Evolutionary conservation across 2,888 invertebrate species (phyloP).

Genomic region (Tinea pellionella): DNA sequence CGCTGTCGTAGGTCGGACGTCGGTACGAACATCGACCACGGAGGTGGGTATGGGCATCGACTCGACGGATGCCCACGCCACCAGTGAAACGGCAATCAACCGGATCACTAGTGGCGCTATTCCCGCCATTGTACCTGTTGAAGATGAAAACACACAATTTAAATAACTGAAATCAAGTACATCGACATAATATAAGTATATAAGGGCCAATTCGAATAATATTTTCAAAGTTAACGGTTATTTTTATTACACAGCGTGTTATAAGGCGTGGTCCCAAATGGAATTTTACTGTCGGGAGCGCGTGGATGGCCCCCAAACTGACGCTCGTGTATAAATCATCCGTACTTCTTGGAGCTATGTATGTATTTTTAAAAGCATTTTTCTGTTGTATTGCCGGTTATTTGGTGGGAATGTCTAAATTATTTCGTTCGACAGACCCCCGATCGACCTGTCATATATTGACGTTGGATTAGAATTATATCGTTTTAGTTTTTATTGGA

Average conservation of each 20-base stretch:
- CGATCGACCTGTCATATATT: slow-evolving; percentile 18
- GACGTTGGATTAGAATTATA: slow-evolving; percentile 17
- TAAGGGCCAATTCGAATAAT: not conserved
- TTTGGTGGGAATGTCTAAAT: slow-evolving; percentile 21
- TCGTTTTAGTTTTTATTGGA: not conserved
- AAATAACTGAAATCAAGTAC: too few relatives aligned
- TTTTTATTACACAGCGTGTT: slow-evolving; percentile 5
- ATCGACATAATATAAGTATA: too few relatives aligned
- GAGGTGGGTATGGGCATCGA: slow-evolving; percentile 17
- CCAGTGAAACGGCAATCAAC: slow-evolving; percentile 51
- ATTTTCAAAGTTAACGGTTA: slow-evolving; percentile 13
- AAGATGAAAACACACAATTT: slow-evolving; percentile 18
- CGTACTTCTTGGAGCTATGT: slow-evolving; percentile 16
- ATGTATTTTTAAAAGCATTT: slow-evolving; percentile 23
- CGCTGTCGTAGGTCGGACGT: slow-evolving; percentile 15
- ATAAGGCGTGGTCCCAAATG: slow-evolving; percentile 27
- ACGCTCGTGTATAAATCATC: slow-evolving; percentile 19
- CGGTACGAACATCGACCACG: slow-evolving; percentile 14
- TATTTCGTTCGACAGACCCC: slow-evolving; percentile 19
- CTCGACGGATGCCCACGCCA: slow-evolving; percentile 46
- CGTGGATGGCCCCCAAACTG: slow-evolving; percentile 23
- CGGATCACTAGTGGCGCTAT: slow-evolving; percentile 59
- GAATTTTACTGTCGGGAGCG: slow-evolving; percentile 36
- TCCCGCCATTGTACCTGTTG: slow-evolving; percentile 46
- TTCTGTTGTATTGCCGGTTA: slow-evolving; percentile 22